Evolutionary conservation across 1,140 invertebrate genomes (phyloP), one percentile per base, ranked within the genome.

Genomic region (Archivesica marissinica): DNA sequence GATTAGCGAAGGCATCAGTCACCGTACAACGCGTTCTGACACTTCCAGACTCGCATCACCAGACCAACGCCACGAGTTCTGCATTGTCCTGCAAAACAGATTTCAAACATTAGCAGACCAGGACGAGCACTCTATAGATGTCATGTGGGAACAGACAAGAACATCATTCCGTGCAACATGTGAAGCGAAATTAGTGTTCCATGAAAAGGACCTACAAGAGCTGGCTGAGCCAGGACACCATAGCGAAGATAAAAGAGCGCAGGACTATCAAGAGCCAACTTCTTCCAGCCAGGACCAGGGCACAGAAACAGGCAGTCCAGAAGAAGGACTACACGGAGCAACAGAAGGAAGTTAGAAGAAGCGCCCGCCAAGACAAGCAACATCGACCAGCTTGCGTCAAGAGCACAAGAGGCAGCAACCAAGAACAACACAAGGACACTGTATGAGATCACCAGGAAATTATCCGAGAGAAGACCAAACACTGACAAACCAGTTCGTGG

Each of bases 281-380:
- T 54, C 50, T 54, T 54, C 50, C 17, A n/a, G 50, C 50, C n/a
- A 54, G 20, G 20, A 54, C 50, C n/a, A 54, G 50, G n/a, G 20
- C 4, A 54, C 50, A 54, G 50, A 54, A 54, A 23, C 7, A n/a
- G 23, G 20, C n/a, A 15, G 7, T 54, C 7, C 50, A 54, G 50
- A 4, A 4, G 23, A 4, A 4, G 23, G 9, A 54, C 17, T 54
- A 54, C 20, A 47, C 25, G 7, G 2, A 7, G 17, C 41, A 72
- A 25, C 35, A 86, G 35, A 86, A 66, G 41, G 84, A 79, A 33
- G 64, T 80, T 11, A 86, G 81, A 77, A 80, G 52, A 41, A 72
- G 30, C n/a, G 39, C 41, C n/a, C 61, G 59, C 44, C 72, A 11
- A 59, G 84, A 86, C 41, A 86, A 81, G 38, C 25, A 39, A n/a